Conservation (phyloP, 2,113 vertebrate species). For the Penelope pileata region DNA sequence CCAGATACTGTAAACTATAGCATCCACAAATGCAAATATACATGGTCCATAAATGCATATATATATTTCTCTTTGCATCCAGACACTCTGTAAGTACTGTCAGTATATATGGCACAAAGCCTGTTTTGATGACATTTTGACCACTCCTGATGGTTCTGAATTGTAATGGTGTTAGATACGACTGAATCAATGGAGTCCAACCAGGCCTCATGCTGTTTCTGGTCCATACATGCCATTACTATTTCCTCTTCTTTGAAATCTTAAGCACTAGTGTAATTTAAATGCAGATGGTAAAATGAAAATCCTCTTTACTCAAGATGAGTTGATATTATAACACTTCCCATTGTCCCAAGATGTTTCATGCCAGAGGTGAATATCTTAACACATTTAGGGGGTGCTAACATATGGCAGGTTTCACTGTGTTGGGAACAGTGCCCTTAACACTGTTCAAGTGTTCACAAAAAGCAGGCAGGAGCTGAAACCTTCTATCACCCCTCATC, state of each 20-base stretch:
- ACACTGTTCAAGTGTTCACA: conserved; percentile 8
- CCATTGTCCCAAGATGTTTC: conserved; percentile 47
- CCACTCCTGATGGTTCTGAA: neutral
- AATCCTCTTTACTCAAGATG: neutral
- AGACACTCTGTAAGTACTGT: neutral
- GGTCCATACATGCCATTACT: neutral
- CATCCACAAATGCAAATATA: neutral
- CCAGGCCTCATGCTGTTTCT: accelerated
- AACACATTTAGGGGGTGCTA: neutral
- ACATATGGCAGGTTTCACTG: conserved; percentile 23
- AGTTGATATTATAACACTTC: conserved; percentile 19
- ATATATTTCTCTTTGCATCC: neutral
- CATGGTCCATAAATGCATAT: neutral
- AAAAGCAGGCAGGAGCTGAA: neutral
- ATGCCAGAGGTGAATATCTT: conserved; percentile 61
- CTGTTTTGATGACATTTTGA: neutral
- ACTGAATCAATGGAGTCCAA: neutral
- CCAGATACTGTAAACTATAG: neutral
- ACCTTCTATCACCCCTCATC: neutral
- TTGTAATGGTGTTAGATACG: neutral
- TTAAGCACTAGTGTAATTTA: neutral
- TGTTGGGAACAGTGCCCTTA: conserved; percentile 25
- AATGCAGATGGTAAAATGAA: neutral
- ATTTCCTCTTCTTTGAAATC: neutral
- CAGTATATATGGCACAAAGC: neutral